Evolutionary conservation across 2,888 invertebrate species (phyloP), one percentile per base, ranked within the genome.

Genomic region (Nineta flava): DNA sequence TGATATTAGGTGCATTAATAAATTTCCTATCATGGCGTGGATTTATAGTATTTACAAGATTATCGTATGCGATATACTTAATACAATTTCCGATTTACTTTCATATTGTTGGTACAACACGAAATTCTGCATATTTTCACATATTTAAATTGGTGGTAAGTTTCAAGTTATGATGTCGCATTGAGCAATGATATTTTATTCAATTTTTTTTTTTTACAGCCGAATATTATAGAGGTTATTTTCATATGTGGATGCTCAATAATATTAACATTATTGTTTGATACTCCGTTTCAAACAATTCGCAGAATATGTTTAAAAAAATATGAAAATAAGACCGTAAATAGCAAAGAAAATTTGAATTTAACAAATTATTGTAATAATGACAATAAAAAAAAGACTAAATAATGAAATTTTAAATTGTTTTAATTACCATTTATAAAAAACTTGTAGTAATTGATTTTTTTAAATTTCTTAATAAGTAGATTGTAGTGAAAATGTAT

Each of bases 211-310:
- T 26, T 26, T 26, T 6, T 70, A 12, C 63, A 80, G 79, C 57
- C 78, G n/a, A 77, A 79, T 58, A 58, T 77, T 12, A 70, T 73
- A 54, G 81, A 82, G 65, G 65, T 72, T 40, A 53, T 70, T 12
- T 74, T 73, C 63, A 76, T 82, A 19, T 54, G 76, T 40, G 45
- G 68, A 10, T 67, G 72, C 4, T 78, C 82, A 0, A 64, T 71
- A 16, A 55, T 71, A 12, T 64, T 82, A 43, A 81, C 80, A 4
- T 61, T 82, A 21, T 62, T 79, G 4, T 74, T 83, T 55, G 83
- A 83, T 58, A 71, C 75, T 52, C 83, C 83, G 10, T 81, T 79
- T 59, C 79, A 80, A 64, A 81, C 80, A 59, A 66, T 83, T 13
- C 76, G 75, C 59, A 74, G 73, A 57, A 59, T 74, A 51, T 59